Conservation (phyloP, 2,797 vertebrate species). For the Megaceryle alcyon region DNA sequence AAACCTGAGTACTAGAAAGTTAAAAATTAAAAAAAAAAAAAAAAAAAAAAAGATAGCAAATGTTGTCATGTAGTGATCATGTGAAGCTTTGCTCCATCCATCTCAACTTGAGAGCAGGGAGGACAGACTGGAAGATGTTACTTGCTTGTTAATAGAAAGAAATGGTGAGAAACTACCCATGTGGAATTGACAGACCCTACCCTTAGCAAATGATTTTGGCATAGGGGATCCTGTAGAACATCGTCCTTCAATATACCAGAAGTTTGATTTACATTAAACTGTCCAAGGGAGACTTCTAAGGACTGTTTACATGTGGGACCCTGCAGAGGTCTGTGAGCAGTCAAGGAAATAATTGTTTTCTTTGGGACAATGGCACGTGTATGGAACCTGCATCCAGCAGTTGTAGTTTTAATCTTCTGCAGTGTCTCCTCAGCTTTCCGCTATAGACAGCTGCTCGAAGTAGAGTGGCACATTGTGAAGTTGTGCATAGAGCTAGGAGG, state of each 20-base stretch:
- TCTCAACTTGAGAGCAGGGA: neutral
- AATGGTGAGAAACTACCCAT: neutral
- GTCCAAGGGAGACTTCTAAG: neutral
- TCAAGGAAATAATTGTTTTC: neutral
- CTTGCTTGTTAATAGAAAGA: neutral
- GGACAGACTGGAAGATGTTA: neutral
- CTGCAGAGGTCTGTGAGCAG: neutral
- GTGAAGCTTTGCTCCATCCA: neutral
- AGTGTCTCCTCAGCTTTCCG: neutral
- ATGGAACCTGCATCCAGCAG: neutral
- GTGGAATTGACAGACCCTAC: neutral
- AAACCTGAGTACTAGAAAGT: neutral
- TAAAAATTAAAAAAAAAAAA: neutral
- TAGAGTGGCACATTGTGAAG: neutral
- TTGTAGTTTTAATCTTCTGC: neutral
- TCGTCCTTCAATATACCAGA: neutral
- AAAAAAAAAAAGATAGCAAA: neutral
- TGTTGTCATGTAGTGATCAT: rapidly evolving
- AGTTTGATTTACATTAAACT: neutral
- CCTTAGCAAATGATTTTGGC: neutral
- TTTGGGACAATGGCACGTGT: neutral
- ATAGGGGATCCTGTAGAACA: neutral
- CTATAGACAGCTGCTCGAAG: neutral
- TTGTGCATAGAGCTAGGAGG: neutral
- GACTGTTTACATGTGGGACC: neutral